Conservation (phyloP, 2,797 vertebrate genomes). For the Glossophaga mutica region DNA sequence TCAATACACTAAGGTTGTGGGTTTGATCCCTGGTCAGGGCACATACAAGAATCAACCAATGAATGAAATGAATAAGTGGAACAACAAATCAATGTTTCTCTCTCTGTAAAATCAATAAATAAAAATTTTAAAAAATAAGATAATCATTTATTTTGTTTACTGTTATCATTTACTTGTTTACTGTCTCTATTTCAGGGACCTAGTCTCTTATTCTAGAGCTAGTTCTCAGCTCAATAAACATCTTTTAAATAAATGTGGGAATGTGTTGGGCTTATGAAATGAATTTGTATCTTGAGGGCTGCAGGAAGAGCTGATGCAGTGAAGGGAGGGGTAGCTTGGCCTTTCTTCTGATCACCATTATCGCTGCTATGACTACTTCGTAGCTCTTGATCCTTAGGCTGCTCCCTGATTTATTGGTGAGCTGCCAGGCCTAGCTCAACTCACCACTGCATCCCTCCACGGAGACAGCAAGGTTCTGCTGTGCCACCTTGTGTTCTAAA, state of each 20-base stretch:
- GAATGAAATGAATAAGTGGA: neutral
- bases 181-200: neutral
- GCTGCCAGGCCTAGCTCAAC: neutral
- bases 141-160: neutral
- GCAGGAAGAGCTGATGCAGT: neutral
- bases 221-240: neutral
- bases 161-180: neutral
- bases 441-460: slow-evolving; percentile 32
- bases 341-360: neutral
- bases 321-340: neutral
- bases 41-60: neutral
- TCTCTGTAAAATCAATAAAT: no score
- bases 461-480: slow-evolving; percentile 74
- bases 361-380: neutral
- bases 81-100: neutral
- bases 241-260: neutral
- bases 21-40: neutral
- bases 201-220: neutral
- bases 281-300: neutral
- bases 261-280: neutral
- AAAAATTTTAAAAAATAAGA: neutral
- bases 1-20: neutral
- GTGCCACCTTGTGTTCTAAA: slow-evolving; percentile 84
- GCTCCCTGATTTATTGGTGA: slow-evolving; percentile 52
- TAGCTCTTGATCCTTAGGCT: slow-evolving; percentile 40